These are phyloP conservation scores for Peromyscus maniculatus DNA, from an alignment of 2,113 vertebrate genomes.

Conservation along the genomic window DNA sequence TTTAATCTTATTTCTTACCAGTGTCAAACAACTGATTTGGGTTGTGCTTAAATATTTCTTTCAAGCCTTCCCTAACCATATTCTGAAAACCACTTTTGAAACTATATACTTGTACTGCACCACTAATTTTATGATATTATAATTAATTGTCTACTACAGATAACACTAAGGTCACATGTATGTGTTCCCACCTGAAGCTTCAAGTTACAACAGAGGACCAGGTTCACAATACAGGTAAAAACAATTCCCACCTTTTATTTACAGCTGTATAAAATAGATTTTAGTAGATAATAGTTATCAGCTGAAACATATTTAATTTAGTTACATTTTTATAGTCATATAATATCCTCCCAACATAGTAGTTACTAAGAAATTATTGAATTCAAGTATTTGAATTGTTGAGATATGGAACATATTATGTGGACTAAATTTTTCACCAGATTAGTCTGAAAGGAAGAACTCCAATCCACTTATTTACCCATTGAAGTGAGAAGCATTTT, in stretches of 20 bases:
- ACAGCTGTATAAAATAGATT: not conserved
- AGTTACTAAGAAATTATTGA: not conserved
- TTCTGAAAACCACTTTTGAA: not conserved
- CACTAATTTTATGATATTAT: not conserved
- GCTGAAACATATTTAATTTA: not conserved
- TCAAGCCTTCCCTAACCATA: not conserved
- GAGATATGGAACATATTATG: not conserved
- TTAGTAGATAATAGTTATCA: not conserved
- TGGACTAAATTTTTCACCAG: not conserved
- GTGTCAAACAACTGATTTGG: not conserved
- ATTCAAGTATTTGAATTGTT: not conserved
- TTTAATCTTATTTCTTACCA: not conserved
- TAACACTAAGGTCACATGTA: accelerated
- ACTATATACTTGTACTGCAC: not conserved
- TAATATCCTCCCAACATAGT: not conserved
- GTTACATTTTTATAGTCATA: not conserved
- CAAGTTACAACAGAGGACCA: not conserved
- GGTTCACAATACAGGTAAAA: not conserved
- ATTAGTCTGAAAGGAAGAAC: not conserved
- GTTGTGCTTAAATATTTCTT: not conserved
- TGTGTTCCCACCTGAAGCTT: not conserved
- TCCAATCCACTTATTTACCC: not conserved
- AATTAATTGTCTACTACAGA: not conserved
- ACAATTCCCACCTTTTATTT: not conserved
- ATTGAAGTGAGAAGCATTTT: not conserved